These are phyloP conservation scores for Pteropus alecto DNA, from an alignment of 2,113 vertebrate genomes.

Conservation along the genomic window DNA sequence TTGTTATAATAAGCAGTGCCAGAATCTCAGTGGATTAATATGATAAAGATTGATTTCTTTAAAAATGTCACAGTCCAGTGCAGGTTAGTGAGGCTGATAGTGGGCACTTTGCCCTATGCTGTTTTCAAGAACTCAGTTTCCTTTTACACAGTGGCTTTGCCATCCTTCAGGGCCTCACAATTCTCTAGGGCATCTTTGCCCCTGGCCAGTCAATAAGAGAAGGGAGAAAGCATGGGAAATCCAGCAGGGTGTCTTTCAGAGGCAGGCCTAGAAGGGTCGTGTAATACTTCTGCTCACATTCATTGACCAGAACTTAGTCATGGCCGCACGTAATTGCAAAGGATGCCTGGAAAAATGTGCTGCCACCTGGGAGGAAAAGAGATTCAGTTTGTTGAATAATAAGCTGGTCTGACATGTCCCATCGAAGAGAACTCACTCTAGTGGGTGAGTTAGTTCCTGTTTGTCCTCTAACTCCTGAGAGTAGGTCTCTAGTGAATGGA, in stretches of 20 bases:
- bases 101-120: not conserved
- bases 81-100: not conserved
- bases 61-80: not conserved
- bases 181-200: not conserved
- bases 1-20: not conserved
- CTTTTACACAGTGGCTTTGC: not conserved
- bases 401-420: not conserved
- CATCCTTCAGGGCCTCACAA: not conserved
- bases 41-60: not conserved
- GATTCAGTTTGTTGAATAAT: not conserved
- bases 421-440: not conserved
- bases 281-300: not conserved
- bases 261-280: not conserved
- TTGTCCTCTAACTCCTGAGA: not conserved
- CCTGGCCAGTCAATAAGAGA: not conserved
- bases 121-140: not conserved
- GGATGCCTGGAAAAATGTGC: not conserved
- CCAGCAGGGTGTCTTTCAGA: not conserved
- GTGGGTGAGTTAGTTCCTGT: not conserved
- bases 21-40: not conserved
- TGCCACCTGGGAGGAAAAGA: not conserved
- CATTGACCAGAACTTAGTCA: not conserved
- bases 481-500: not conserved
- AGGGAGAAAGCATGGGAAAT: not conserved
- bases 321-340: not conserved